These are phyloP conservation scores for Hololepta plana DNA, from an alignment of 2,888 invertebrate species.

Conservation along the genomic window DNA sequence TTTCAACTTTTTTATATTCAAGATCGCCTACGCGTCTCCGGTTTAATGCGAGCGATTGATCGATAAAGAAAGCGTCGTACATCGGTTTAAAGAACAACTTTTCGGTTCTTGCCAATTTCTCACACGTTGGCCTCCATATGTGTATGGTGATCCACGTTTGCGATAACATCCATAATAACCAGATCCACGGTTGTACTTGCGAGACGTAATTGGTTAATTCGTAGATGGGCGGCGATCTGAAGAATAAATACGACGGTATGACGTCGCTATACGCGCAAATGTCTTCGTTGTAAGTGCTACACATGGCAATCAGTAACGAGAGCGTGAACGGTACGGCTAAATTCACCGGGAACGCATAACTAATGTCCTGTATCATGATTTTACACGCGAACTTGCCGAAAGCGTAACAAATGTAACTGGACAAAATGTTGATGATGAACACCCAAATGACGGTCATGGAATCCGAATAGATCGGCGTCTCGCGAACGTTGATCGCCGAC, in stretches of 20 bases:
- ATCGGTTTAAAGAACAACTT: slow-evolving; percentile 69
- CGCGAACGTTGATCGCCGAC: no score
- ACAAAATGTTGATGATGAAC: slow-evolving; percentile 42
- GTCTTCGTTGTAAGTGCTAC: slow-evolving; percentile 43
- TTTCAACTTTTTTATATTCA: no score
- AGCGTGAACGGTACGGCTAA: slow-evolving; percentile 59
- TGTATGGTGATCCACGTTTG: slow-evolving; percentile 78
- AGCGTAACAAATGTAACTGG: slow-evolving; percentile 48
- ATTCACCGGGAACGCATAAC: slow-evolving; percentile 68
- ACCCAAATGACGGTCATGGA: slow-evolving; percentile 35
- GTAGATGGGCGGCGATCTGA: slow-evolving; percentile 40
- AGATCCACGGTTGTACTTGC: slow-evolving; percentile 53
- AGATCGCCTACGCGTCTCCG: slow-evolving; percentile 51
- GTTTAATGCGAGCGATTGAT: slow-evolving; percentile 71
- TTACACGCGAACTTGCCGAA: slow-evolving; percentile 71
- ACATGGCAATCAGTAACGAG: slow-evolving; percentile 45
- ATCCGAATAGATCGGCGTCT: slow-evolving; percentile 5
- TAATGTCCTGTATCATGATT: slow-evolving; percentile 74
- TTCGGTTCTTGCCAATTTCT: slow-evolving; percentile 68
- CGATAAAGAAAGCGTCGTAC: slow-evolving; percentile 67
- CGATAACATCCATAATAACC: slow-evolving; percentile 64
- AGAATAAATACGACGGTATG: slow-evolving; percentile 79
- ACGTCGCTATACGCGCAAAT: slow-evolving; percentile 57
- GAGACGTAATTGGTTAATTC: slow-evolving; percentile 35
- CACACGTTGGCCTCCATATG: slow-evolving; percentile 69